phyloP scores from a whole-genome alignment of 2,113 vertebrate genomes.

The Podarcis cretensis region DNA sequence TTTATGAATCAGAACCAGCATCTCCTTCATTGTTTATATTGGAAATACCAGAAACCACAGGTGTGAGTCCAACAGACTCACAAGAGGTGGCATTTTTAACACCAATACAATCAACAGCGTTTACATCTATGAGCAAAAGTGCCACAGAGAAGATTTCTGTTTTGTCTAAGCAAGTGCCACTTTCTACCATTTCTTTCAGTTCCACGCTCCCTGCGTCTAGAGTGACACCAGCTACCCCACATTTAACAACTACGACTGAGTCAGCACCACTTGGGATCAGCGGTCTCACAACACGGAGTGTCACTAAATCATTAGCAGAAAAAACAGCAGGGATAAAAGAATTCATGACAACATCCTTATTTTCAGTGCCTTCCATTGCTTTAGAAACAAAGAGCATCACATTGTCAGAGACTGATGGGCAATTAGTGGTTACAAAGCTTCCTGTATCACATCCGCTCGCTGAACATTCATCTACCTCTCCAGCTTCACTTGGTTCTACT shows the following conservation, averaged over 20 bases:
- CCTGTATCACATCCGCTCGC: not conserved
- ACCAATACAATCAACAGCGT: conserved; percentile 4
- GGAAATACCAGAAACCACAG: conserved; percentile 30
- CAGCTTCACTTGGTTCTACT: conserved; percentile 8
- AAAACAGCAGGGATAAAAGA: conserved; percentile 35
- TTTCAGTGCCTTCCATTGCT: conserved; percentile 7
- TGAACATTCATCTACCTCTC: conserved; percentile 5
- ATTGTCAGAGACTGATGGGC: conserved; percentile 21
- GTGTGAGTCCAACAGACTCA: not conserved
- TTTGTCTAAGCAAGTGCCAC: conserved; percentile 60
- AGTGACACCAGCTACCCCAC: accelerated
- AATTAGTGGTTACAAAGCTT: conserved; percentile 11
- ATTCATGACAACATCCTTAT: conserved; percentile 21
- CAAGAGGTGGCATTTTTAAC: conserved; percentile 10
- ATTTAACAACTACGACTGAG: not conserved
- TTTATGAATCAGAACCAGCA: not conserved
- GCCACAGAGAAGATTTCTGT: conserved; percentile 54
- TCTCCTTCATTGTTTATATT: conserved; percentile 27
- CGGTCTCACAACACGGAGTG: conserved; percentile 23
- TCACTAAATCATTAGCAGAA: conserved; percentile 15
- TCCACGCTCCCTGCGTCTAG: conserved; percentile 19
- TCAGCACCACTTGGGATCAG: not conserved
- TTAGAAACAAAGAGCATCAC: conserved; percentile 4
- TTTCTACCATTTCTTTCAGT: conserved; percentile 45
- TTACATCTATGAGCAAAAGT: conserved; percentile 40